Evolutionary conservation across 2,888 invertebrate genomes (phyloP), one percentile per base, ranked within the genome.

Genomic region (Caenorhabditis parvicauda): DNA sequence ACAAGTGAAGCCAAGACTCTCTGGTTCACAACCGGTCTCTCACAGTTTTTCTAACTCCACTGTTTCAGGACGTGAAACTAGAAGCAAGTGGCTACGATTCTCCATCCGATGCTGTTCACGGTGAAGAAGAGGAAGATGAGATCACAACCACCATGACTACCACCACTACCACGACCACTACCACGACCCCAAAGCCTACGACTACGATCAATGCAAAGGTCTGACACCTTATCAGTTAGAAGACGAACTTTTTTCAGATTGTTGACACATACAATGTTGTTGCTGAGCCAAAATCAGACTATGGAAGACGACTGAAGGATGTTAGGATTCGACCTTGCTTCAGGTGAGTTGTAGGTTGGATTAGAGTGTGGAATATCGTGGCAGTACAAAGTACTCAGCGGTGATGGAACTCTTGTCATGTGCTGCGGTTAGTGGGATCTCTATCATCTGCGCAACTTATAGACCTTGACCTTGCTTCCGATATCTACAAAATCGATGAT

Each of bases 21-120:
- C n/a, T n/a, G n/a, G n/a, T n/a, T n/a, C n/a, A n/a, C n/a, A n/a
- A n/a, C n/a, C n/a, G n/a, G n/a, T n/a, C n/a, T n/a, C n/a, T n/a
- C n/a, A n/a, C n/a, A n/a, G n/a, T n/a, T n/a, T n/a, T n/a, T n/a
- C n/a, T n/a, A n/a, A n/a, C n/a, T n/a, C n/a, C n/a, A n/a, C n/a
- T 19, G 19, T 46, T 52, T 28, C 3, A 53, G 53, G 55, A 50
- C 29, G 54, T 55, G n/a, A 46, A 35, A 24, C 24, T 64, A 2
- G 66, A 70, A 50, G 41, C 60, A 19, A 67, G 67, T 9, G 70
- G 70, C 0, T 70, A 70, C 44, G 70, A 70, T 14, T 59, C 64
- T 5, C 62, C 64, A 21, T 64, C 69, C 4, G 61, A 64, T 24
- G 58, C 59, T 14, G 62, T 67, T 1, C 52, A 49, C 44, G 63